Evolutionary conservation across 2,797 vertebrate species (phyloP).

Genomic region (Pseudomugil tenellus): DNA sequence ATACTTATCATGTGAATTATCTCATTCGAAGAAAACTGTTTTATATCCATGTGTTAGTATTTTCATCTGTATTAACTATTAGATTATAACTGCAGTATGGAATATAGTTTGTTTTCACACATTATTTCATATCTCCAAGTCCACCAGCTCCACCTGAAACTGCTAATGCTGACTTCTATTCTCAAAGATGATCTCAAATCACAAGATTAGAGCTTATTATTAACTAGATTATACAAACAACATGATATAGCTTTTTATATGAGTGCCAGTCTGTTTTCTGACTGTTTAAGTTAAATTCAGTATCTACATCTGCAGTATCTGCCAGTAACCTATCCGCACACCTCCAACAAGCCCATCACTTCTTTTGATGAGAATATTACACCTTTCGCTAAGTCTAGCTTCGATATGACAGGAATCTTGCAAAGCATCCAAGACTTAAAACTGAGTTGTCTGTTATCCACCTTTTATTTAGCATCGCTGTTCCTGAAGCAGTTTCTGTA

Average conservation of each 20-base stretch:
- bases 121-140: background rate
- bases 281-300: background rate
- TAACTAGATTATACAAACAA: background rate
- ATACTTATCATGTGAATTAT: background rate
- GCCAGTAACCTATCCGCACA: background rate
- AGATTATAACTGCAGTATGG: background rate
- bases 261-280: background rate
- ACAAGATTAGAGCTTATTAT: background rate
- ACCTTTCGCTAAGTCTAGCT: background rate
- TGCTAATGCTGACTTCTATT: background rate
- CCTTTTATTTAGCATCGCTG: slow-evolving; percentile 22
- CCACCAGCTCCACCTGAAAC: background rate
- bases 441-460: slow-evolving; percentile 40
- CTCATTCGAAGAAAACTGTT: no score
- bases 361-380: background rate
- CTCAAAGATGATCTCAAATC: no score
- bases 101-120: background rate
- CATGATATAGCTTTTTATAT: background rate
- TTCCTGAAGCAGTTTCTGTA: slow-evolving; percentile 30
- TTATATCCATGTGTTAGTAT: background rate
- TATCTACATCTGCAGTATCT: no score
- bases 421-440: slow-evolving; percentile 36
- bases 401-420: slow-evolving; percentile 12
- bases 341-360: background rate
- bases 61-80: background rate